Evolutionary conservation across 2,113 vertebrate species (phyloP).

Genomic region (Calonectris borealis): DNA sequence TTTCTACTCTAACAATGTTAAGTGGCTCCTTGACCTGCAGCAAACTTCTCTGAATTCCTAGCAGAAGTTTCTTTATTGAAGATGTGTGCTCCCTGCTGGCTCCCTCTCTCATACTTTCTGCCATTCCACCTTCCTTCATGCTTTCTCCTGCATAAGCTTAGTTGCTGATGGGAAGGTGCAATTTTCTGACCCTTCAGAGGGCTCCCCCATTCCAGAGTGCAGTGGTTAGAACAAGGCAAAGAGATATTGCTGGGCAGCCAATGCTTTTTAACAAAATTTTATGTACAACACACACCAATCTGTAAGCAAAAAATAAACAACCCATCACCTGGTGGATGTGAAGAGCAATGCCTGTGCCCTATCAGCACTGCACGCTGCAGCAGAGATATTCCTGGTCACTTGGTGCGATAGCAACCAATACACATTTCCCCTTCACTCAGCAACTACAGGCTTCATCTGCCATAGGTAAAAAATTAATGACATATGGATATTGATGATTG

Average conservation of each 20-base stretch:
- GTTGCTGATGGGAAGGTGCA: background rate
- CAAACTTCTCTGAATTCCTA: background rate
- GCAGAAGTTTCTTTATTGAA: background rate
- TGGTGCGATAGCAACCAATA: background rate
- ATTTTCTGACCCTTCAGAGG: background rate
- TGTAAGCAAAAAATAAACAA: background rate
- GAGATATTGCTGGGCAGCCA: background rate
- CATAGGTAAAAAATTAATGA: background rate
- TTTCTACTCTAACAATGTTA: background rate
- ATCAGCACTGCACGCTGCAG: no score
- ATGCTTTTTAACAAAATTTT: background rate
- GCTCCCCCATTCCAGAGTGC: background rate
- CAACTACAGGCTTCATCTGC: background rate
- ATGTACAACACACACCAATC: no score
- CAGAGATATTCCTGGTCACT: background rate
- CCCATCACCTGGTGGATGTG: background rate
- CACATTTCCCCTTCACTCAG: background rate
- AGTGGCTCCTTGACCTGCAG: background rate
- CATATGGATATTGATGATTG: background rate
- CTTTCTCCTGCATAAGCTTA: background rate
- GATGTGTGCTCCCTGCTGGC: background rate
- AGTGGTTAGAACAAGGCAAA: background rate
- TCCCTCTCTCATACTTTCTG: background rate
- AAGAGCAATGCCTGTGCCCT: background rate
- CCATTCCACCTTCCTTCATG: background rate